Evolutionary conservation across 1,140 invertebrate genomes (phyloP).

Genomic region (Gonioctena quinquepunctata): DNA sequence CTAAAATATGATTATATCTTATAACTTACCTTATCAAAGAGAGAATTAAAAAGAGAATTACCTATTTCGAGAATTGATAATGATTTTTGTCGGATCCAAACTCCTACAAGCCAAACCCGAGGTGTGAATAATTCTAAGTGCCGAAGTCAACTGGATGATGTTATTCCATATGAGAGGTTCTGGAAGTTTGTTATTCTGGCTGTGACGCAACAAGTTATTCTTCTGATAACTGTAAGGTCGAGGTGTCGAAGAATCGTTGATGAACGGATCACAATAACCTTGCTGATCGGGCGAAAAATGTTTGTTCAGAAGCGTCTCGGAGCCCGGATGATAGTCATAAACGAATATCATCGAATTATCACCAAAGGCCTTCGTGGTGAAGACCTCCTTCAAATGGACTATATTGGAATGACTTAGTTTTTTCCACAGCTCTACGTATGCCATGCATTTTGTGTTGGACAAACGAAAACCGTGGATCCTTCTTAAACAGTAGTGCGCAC

Average conservation of each 20-base stretch:
- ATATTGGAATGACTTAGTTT: constrained; percentile 92
- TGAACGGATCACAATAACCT: constrained; percentile 81
- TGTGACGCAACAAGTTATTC: constrained; percentile 72
- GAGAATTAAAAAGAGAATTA: constrained; percentile 10
- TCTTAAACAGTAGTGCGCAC: constrained; percentile 82
- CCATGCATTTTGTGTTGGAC: constrained; percentile 82
- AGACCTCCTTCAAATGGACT: constrained; percentile 88
- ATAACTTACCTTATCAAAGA: no score
- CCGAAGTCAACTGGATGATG: constrained; percentile 94
- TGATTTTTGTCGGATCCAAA: constrained; percentile 90
- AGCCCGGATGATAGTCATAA: constrained; percentile 92
- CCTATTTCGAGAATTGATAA: constrained; percentile 71
- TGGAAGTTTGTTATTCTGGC: constrained; percentile 76
- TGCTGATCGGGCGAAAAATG: constrained; percentile 80
- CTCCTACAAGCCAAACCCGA: constrained; percentile 64
- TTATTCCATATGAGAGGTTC: constrained; percentile 95
- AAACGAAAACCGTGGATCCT: constrained; percentile 85
- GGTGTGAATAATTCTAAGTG: constrained; percentile 87
- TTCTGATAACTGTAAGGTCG: constrained; percentile 83
- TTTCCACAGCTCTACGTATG: constrained; percentile 90
- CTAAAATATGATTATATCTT: no score
- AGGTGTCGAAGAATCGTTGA: constrained; percentile 79
- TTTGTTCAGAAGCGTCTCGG: constrained; percentile 83
- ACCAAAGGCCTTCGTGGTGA: constrained; percentile 93
- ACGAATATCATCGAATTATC: constrained; percentile 96